Evolutionary conservation across 30 jellyfish, hydroid and myxozoan species (phyloP), one percentile per base, ranked within the genome.

Genomic region (Haliclystus octoradiatus): DNA sequence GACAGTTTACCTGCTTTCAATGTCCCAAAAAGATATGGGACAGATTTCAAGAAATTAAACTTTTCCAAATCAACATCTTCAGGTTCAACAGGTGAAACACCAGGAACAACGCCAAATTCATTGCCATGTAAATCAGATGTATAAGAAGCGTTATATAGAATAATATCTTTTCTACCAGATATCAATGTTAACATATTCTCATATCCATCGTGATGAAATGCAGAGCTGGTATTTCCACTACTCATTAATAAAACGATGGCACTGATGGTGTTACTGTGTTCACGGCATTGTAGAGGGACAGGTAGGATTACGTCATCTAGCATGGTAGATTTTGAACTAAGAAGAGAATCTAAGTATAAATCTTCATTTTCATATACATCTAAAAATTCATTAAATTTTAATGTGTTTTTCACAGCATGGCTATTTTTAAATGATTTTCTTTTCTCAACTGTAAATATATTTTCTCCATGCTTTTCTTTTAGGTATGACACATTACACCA

Each of bases 171-270:
- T 13, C 12, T 73, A 5, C 91, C 91, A 1, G 82, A 77, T 31
- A 77, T 2, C 13, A 68, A 65, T 1, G 91, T 46, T 30, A 77
- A 32, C 13, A 77, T 30, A 24, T 77, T 77, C 73, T 77, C 82
- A 53, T 77, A 77, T 23, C 91, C 91, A 77, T 77, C 91, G 47
- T 77, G 91, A 51, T 77, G 91, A 28, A 77, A 70, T 0, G 91
- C 91, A 60, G 91, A 77, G 72, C 91, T 77, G 23, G 91, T 77
- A 53, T 69, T 69, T n/a, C 91, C 91, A 57, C 91, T 77, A 67
- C 91, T 77, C 15, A 77, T 68, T 31, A 77, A 50, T 14, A 77
- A 71, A 47, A 62, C 69, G 14, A 77, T 69, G 35, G 68, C 69
- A 33, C 69, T 79, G 28, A 77, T 34, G 1, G 71, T 7, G n/a